phyloP scores from a whole-genome alignment of 2,888 invertebrate species.

The Xanthorhoe designata region DNA sequence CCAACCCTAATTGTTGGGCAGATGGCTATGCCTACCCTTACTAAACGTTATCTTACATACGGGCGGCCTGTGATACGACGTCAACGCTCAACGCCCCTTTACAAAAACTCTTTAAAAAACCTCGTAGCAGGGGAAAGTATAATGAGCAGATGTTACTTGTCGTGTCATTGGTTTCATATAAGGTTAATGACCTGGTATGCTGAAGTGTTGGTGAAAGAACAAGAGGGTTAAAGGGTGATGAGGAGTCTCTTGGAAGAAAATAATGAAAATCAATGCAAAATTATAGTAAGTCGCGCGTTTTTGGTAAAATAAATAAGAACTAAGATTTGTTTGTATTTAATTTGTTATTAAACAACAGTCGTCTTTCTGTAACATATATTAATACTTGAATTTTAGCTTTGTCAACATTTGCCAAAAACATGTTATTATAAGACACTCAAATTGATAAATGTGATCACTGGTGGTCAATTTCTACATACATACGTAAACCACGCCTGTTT shows the following conservation, averaged over 20 bases:
- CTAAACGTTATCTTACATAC: slow-evolving; percentile 26
- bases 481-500: no score
- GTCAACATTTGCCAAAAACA: no score
- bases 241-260: not conserved
- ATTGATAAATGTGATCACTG: no score
- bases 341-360: no score
- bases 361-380: no score
- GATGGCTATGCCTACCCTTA: slow-evolving; percentile 11
- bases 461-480: no score
- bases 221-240: not conserved
- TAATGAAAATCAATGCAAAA: not conserved
- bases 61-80: slow-evolving; percentile 19
- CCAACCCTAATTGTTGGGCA: slow-evolving; percentile 9
- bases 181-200: not conserved
- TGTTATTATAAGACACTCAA: no score
- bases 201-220: not conserved
- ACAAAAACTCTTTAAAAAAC: slow-evolving; percentile 10
- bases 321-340: no score
- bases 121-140: slow-evolving; percentile 2
- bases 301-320: no score
- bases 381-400: no score
- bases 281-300: no score
- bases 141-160: slow-evolving; percentile 3
- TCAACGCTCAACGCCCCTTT: slow-evolving; percentile 30
- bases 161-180: not conserved